Percentiles rank a stretch among this genome's conserved stretches.
Conservation (phyloP, 2,797 vertebrate species). For the Pelobates cultripes region DNA sequence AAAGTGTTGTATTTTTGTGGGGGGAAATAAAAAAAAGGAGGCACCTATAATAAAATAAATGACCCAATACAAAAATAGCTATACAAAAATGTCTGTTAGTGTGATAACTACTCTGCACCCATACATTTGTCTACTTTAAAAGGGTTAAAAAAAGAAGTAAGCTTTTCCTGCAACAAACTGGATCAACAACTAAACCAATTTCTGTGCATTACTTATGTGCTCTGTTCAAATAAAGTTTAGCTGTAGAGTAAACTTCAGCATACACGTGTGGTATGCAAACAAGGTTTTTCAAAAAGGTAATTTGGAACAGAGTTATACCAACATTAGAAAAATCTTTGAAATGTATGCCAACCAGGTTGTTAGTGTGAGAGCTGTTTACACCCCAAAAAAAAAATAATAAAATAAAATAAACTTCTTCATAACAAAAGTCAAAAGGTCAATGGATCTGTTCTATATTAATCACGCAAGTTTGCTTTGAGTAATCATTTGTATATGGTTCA, state of each 20-base stretch:
- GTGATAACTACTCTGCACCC: no score
- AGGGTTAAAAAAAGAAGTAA: background rate
- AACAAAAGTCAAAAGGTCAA: slow-evolving; percentile 47
- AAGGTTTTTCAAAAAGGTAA: background rate
- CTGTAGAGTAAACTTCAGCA: background rate
- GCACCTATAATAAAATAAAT: no score
- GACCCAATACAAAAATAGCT: no score
- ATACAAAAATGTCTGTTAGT: no score
- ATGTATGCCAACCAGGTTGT: slow-evolving; percentile 5
- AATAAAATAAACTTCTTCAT: slow-evolving; percentile 2
- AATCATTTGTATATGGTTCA: background rate
- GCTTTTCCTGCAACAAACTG: background rate
- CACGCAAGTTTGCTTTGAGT: slow-evolving; percentile 25
- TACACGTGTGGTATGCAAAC: background rate
- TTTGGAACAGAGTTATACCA: background rate
- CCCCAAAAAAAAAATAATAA: no score
- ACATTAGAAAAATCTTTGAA: background rate
- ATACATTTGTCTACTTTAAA: no score
- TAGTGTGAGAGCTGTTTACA: background rate
- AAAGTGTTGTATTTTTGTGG: no score
- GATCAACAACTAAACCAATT: background rate
- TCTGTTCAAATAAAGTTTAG: background rate
- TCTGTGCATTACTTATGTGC: background rate
- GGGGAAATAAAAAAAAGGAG: no score
- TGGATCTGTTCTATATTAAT: slow-evolving; percentile 15